Percentiles rank a stretch among this genome's conserved stretches.
These are phyloP conservation scores for Hemistola chrysoprasaria DNA, from an alignment of 2,888 invertebrate species.

Conservation along the genomic window DNA sequence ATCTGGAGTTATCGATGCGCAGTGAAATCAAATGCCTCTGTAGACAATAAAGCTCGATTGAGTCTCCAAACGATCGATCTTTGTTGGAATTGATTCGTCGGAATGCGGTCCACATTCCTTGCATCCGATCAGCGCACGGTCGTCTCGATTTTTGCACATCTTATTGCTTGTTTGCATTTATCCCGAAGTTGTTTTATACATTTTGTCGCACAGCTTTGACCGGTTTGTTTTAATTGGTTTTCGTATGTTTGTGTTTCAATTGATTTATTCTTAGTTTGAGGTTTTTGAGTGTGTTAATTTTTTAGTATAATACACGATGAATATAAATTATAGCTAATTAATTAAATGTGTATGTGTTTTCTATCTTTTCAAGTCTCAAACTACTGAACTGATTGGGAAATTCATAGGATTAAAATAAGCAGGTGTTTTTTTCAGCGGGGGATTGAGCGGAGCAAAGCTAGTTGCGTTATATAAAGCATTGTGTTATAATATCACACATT, in stretches of 20 bases:
- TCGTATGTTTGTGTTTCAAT: slow-evolving; percentile 34
- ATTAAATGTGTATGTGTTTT: too few species aligned
- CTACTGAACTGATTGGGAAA: too few species aligned
- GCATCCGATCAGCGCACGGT: slow-evolving; percentile 56
- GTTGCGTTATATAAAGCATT: too few species aligned
- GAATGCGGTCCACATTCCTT: slow-evolving; percentile 69
- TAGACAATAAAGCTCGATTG: slow-evolving; percentile 22
- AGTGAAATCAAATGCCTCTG: slow-evolving; percentile 7
- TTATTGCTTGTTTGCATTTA: slow-evolving; percentile 66
- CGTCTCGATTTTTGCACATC: slow-evolving; percentile 67
- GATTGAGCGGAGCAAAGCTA: too few species aligned
- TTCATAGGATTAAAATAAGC: too few species aligned
- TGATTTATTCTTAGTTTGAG: slow-evolving; percentile 33
- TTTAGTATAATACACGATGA: too few species aligned
- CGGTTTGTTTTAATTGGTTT: slow-evolving; percentile 37
- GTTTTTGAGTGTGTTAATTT: slow-evolving; percentile 32
- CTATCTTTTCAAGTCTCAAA: too few species aligned
- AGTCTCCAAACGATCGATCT: slow-evolving; percentile 27
- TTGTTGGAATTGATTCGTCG: slow-evolving; percentile 44
- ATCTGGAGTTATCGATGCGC: slow-evolving; percentile 8
- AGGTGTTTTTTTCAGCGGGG: too few species aligned
- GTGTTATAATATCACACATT: not conserved
- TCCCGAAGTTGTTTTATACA: slow-evolving; percentile 38
- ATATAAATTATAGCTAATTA: too few species aligned
- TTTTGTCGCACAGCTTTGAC: slow-evolving; percentile 61